Conservation (phyloP, 1,140 invertebrate genomes). For the Drosophila busckii region DNA sequence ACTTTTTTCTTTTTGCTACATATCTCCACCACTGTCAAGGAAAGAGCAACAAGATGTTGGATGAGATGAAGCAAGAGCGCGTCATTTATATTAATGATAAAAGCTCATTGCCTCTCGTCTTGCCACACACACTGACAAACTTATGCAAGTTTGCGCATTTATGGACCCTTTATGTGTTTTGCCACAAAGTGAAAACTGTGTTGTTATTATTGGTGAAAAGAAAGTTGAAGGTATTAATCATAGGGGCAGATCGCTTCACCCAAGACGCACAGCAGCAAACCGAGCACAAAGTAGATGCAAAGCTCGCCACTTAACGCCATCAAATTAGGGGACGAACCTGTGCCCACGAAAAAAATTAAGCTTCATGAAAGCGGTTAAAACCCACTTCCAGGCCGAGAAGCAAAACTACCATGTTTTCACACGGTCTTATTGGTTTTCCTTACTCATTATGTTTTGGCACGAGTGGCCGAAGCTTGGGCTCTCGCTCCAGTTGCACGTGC, state of each 20-base stretch:
- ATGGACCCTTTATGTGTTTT: slow-evolving; percentile 3
- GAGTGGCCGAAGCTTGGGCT: background rate
- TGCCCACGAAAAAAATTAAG: slow-evolving; percentile 73
- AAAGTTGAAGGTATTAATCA: slow-evolving; percentile 10
- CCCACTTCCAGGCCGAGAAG: slow-evolving; percentile 70
- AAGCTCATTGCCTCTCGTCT: slow-evolving; percentile 3
- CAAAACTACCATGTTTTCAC: slow-evolving; percentile 71
- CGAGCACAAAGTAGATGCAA: slow-evolving; percentile 68
- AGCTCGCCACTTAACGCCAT: slow-evolving; percentile 20
- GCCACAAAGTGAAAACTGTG: slow-evolving; percentile 45
- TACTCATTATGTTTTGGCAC: slow-evolving; percentile 78
- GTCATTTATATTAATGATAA: no score
- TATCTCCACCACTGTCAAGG: slow-evolving; percentile 4
- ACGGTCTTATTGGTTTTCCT: slow-evolving; percentile 76
- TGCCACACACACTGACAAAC: slow-evolving; percentile 21
- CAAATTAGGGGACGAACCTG: slow-evolving; percentile 64
- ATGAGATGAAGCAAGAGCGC: no score
- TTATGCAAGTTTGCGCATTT: slow-evolving; percentile 60
- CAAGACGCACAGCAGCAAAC: slow-evolving; percentile 31
- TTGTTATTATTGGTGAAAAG: slow-evolving; percentile 38
- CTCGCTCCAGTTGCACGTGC: background rate
- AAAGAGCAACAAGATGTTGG: no score
- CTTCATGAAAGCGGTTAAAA: slow-evolving; percentile 48
- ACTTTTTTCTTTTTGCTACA: background rate
- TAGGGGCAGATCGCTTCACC: slow-evolving; percentile 68